These are phyloP conservation scores for Silurus glanis DNA, from an alignment of 2,113 vertebrate genomes.

Conservation along the genomic window DNA sequence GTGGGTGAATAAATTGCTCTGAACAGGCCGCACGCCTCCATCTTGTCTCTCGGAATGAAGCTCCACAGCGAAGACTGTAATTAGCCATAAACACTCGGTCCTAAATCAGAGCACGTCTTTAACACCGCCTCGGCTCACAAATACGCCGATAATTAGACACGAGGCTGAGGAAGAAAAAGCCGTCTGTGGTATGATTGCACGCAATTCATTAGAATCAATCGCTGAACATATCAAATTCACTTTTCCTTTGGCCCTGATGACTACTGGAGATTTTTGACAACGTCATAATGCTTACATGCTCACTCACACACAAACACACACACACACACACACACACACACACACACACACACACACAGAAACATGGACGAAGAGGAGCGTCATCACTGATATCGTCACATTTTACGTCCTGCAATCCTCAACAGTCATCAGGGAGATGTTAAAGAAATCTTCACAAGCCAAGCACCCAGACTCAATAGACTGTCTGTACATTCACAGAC, in stretches of 20 bases:
- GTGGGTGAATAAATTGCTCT: constrained; percentile 24
- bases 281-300: no score
- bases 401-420: no score
- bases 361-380: no score
- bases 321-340: no score
- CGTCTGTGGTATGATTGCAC: background rate
- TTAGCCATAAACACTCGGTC: constrained; percentile 19
- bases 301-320: no score
- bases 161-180: background rate
- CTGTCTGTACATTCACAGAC: no score
- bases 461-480: no score
- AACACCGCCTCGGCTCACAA: background rate
- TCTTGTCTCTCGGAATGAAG: background rate
- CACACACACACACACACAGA: background rate
- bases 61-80: constrained; percentile 12
- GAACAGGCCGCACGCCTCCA: constrained; percentile 22
- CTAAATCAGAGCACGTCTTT: background rate
- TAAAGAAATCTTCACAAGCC: no score
- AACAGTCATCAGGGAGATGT: background rate
- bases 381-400: background rate
- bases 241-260: background rate
- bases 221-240: background rate
- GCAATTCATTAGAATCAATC: background rate
- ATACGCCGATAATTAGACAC: background rate
- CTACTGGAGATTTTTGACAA: no score